phyloP scores from a whole-genome alignment of 2,113 vertebrate species.

The Poeciliopsis prolifica region DNA sequence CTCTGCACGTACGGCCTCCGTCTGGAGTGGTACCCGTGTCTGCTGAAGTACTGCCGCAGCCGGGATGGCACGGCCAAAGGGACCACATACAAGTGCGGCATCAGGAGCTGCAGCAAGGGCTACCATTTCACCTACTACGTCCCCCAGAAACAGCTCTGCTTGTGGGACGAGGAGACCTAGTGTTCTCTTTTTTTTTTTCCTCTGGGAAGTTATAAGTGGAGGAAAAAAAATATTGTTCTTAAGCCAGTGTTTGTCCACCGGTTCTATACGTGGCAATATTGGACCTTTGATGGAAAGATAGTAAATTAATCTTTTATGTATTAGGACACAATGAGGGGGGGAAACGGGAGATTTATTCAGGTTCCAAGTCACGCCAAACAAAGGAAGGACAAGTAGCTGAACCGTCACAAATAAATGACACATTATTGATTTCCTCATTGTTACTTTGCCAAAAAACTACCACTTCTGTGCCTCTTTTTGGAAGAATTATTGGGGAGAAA shows the following conservation, averaged over 20 bases:
- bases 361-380: slow-evolving; percentile 54
- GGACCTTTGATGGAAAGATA: slow-evolving; percentile 37
- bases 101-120: slow-evolving; percentile 96
- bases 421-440: slow-evolving; percentile 7
- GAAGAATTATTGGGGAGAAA: slow-evolving; percentile 24
- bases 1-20: slow-evolving; percentile 88
- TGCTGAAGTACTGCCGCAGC: slow-evolving; percentile 93
- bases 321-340: slow-evolving; percentile 10
- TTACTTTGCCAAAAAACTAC: slow-evolving; percentile 37
- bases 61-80: slow-evolving; percentile 82
- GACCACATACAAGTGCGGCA: slow-evolving; percentile 95
- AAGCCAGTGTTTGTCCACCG: slow-evolving; percentile 27
- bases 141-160: slow-evolving; percentile 90
- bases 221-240: background rate
- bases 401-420: slow-evolving; percentile 9
- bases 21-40: slow-evolving; percentile 96
- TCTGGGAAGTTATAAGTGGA: slow-evolving; percentile 10
- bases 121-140: slow-evolving; percentile 91
- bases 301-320: slow-evolving; percentile 44
- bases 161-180: slow-evolving; percentile 95
- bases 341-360: slow-evolving; percentile 35
- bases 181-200: slow-evolving; percentile 19
- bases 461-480: slow-evolving; percentile 56
- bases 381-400: slow-evolving; percentile 19
- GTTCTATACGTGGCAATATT: slow-evolving; percentile 40